phyloP scores from a whole-genome alignment of 2,888 invertebrate genomes.

The Hoplodrina ambigua region DNA sequence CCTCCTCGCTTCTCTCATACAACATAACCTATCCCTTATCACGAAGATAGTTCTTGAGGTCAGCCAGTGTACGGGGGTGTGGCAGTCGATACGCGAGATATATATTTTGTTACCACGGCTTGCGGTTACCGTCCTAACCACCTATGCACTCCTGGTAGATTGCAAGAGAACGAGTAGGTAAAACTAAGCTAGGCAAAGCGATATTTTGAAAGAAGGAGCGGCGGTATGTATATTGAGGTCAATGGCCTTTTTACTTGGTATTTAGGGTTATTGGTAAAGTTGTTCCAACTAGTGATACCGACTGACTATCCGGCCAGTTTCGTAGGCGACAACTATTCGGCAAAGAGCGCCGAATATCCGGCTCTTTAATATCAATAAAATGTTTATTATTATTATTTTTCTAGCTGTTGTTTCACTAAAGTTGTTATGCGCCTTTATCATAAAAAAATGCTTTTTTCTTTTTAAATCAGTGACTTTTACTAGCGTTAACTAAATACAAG shows the following conservation, averaged over 20 bases:
- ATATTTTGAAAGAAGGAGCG: background rate
- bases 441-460: background rate
- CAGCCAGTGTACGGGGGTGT: constrained; percentile 68
- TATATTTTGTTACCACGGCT: constrained; percentile 49
- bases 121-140: constrained; percentile 25
- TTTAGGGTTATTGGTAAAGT: too few relatives aligned
- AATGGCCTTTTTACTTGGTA: background rate
- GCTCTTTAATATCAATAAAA: too few relatives aligned
- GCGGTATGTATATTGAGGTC: background rate
- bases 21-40: constrained; percentile 30
- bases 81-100: constrained; percentile 58
- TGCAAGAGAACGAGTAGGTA: background rate
- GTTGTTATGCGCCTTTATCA: background rate
- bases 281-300: too few relatives aligned
- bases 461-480: background rate
- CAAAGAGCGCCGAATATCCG: too few relatives aligned
- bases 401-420: too few relatives aligned
- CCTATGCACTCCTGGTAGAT: constrained; percentile 42
- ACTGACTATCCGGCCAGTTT: too few relatives aligned
- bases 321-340: too few relatives aligned
- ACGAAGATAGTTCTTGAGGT: constrained; percentile 66
- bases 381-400: too few relatives aligned
- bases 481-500: constrained; percentile 5
- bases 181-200: background rate
- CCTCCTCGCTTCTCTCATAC: constrained; percentile 22